Percentiles rank a stretch among this genome's conserved stretches.
Evolutionary conservation across 2,113 vertebrate species (phyloP).

Genomic region (Pimephales promelas): DNA sequence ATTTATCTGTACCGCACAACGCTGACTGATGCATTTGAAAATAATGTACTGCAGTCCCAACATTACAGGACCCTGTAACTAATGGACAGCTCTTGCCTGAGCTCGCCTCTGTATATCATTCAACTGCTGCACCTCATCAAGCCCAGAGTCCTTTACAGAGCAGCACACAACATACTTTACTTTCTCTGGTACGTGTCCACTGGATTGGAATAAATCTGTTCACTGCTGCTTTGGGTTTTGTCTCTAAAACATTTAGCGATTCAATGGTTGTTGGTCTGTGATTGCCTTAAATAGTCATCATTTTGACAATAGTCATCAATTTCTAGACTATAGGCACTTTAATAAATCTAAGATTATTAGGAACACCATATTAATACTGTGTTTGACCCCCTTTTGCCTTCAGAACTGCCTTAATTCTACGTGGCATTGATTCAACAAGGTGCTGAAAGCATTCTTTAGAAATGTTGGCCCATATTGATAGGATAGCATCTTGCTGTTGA

Average conservation of each 20-base stretch:
- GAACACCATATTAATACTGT: too few species aligned
- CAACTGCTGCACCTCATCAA: conserved; percentile 85
- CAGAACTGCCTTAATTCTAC: too few species aligned
- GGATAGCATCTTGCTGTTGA: too few species aligned
- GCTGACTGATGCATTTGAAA: conserved; percentile 97
- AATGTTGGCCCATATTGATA: too few species aligned
- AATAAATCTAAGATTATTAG: too few species aligned
- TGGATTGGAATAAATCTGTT: neutral
- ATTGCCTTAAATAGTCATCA: neutral
- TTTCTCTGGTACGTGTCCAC: conserved; percentile 5
- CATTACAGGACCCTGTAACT: conserved; percentile 88
- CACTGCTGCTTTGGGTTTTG: neutral
- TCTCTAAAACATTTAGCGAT: neutral
- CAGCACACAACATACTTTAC: conserved; percentile 32
- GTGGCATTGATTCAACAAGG: too few species aligned
- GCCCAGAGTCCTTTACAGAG: conserved; percentile 62
- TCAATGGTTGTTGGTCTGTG: neutral
- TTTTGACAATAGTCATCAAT: too few species aligned
- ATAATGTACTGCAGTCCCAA: conserved; percentile 93
- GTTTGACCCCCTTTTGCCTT: too few species aligned
- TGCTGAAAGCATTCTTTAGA: too few species aligned
- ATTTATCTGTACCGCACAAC: conserved; percentile 86
- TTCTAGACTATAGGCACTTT: too few species aligned
- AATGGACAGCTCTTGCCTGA: conserved; percentile 92
- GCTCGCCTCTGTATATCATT: conserved; percentile 92